Evolutionary conservation across 2,888 invertebrate genomes (phyloP).

Genomic region (Orchesella flavescens): DNA sequence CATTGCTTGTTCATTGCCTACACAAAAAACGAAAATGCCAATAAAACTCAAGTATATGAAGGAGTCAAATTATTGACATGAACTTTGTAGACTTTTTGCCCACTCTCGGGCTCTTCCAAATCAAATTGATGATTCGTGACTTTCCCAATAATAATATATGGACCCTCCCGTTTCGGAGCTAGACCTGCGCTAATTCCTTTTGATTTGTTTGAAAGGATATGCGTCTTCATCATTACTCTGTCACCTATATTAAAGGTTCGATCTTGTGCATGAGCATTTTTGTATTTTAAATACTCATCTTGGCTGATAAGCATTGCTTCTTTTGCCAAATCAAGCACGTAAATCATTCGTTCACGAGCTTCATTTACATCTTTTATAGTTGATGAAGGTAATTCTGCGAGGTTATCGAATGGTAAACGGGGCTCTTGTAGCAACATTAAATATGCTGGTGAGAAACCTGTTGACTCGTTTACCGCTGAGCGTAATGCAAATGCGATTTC

Average conservation of each 20-base stretch:
- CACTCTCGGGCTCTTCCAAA: background rate
- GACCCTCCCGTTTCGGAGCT: conserved; percentile 40
- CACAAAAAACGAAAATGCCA: too few species aligned
- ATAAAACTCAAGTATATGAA: too few species aligned
- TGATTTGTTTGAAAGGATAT: conserved; percentile 27
- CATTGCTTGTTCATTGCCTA: too few species aligned
- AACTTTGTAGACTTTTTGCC: conserved; percentile 22
- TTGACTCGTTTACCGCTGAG: conserved; percentile 22
- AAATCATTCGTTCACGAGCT: background rate
- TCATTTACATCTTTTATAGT: background rate
- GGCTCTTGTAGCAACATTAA: conserved; percentile 31
- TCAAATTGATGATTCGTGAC: conserved; percentile 20
- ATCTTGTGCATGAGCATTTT: conserved; percentile 26
- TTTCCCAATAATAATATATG: conserved; percentile 25
- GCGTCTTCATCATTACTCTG: conserved; percentile 21
- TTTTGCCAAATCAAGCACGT: conserved; percentile 19
- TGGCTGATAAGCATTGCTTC: conserved; percentile 25
- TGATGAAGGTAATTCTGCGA: background rate
- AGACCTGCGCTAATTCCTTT: conserved; percentile 37
- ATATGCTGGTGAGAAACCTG: conserved; percentile 48
- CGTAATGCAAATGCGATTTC: conserved; percentile 36
- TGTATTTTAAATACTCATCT: conserved; percentile 21
- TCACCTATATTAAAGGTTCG: conserved; percentile 50
- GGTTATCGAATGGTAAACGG: conserved; percentile 44
- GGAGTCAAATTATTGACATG: conserved; percentile 55